Evolutionary conservation across 2,797 vertebrate species (phyloP).

Genomic region (Hoplostethus mediterraneus): DNA sequence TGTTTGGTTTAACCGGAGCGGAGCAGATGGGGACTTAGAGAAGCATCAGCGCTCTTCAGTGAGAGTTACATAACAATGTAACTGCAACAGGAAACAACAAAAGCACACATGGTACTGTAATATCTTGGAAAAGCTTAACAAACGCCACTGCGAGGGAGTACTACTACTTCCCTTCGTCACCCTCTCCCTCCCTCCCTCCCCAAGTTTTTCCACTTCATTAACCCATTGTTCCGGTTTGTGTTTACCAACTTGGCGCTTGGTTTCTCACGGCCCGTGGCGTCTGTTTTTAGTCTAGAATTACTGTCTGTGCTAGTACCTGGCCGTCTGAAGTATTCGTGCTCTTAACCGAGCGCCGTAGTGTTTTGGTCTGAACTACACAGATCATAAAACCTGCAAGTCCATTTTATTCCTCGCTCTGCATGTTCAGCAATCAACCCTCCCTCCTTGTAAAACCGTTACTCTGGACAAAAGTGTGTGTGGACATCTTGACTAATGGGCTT

Average conservation of each 20-base stretch:
- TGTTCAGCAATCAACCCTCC: constrained; percentile 8
- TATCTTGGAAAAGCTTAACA: neutral
- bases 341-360: constrained; percentile 38
- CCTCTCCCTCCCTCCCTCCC: constrained; percentile 10
- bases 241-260: constrained; percentile 38
- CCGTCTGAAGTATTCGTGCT: constrained; percentile 37
- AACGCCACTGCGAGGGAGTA: neutral
- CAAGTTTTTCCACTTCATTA: constrained; percentile 22
- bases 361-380: constrained; percentile 44
- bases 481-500: constrained; percentile 52
- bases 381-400: constrained; percentile 43
- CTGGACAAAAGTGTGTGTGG: constrained; percentile 29
- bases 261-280: constrained; percentile 30
- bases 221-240: constrained; percentile 40
- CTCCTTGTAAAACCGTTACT: constrained; percentile 36
- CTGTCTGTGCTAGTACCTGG: constrained; percentile 33
- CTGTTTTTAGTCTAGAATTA: constrained; percentile 41
- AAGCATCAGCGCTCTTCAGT: constrained; percentile 34
- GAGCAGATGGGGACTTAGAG: constrained; percentile 53
- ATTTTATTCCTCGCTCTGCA: constrained; percentile 31
- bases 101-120: neutral
- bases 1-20: constrained; percentile 59
- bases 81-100: constrained; percentile 16
- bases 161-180: neutral
- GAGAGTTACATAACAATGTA: constrained; percentile 60